phyloP scores from a whole-genome alignment of 2,797 vertebrate genomes.

The Petrocephalus schoutedeni region DNA sequence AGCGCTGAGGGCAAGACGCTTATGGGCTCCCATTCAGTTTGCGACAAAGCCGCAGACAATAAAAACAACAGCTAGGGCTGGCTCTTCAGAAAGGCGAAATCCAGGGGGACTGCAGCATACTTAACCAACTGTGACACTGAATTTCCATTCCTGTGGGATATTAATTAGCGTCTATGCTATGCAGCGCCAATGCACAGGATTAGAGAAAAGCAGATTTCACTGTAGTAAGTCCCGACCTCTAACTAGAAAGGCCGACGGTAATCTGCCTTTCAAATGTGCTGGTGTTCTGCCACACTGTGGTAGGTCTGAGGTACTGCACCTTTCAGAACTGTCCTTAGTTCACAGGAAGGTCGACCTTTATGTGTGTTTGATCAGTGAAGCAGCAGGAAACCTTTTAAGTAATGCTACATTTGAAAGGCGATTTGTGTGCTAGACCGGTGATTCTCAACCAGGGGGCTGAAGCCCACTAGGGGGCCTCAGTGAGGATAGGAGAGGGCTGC shows the following conservation, averaged over 20 bases:
- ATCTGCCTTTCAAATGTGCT: conserved; percentile 36
- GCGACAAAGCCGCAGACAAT: background rate
- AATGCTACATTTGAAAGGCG: background rate
- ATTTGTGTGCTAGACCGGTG: background rate
- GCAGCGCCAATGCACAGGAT: conserved; percentile 26
- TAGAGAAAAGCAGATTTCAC: conserved; percentile 31
- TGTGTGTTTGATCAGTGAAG: background rate
- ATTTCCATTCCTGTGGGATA: conserved; percentile 22
- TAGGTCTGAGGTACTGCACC: conserved; percentile 43
- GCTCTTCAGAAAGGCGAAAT: background rate
- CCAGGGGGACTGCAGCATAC: background rate
- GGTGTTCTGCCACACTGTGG: conserved; percentile 61
- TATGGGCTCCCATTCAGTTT: background rate
- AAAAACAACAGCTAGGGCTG: background rate
- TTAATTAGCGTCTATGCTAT: conserved; percentile 28
- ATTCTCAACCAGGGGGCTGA: background rate
- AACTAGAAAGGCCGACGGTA: conserved; percentile 40
- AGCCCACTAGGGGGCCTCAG: background rate
- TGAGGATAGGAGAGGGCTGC: background rate
- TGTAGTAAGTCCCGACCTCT: conserved; percentile 33
- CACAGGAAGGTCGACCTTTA: background rate
- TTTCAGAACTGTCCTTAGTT: background rate
- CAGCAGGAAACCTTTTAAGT: background rate
- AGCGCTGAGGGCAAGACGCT: background rate
- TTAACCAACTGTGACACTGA: conserved; percentile 9